Conservation (phyloP, 2,113 vertebrate genomes). For the Empidonax alnorum region DNA sequence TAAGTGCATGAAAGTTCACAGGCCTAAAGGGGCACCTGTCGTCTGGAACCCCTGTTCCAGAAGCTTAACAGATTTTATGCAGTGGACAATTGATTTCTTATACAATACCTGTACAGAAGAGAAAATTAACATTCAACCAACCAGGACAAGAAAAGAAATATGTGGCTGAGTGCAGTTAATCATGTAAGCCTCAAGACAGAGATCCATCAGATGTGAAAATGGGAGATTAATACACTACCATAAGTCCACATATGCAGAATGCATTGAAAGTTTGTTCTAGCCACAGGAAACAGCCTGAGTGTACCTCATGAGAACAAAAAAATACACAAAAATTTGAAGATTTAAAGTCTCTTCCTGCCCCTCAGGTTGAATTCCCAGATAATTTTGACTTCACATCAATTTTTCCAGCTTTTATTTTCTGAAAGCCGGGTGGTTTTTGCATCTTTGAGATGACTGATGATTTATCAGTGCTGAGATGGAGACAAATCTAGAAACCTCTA, state of each 20-base stretch:
- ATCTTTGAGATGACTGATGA: background rate
- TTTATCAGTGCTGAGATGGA: background rate
- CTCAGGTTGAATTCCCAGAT: background rate
- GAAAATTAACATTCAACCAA: conserved; percentile 50
- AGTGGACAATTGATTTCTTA: conserved; percentile 38
- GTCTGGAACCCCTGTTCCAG: background rate
- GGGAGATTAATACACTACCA: background rate
- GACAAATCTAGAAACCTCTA: background rate
- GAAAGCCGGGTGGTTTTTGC: background rate
- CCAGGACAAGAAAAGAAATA: conserved; percentile 48
- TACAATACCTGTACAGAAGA: background rate
- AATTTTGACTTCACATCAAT: background rate
- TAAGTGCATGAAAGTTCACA: background rate
- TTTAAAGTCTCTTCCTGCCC: background rate
- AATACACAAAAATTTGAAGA: background rate
- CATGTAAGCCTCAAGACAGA: conserved; percentile 36
- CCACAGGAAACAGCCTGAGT: background rate
- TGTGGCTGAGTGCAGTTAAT: conserved; percentile 17
- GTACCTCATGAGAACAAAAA: background rate
- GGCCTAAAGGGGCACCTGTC: background rate
- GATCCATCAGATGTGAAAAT: conserved; percentile 35
- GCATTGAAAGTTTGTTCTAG: conserved; percentile 2
- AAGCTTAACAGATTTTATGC: background rate
- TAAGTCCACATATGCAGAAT: background rate
- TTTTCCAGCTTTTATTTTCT: background rate